Evolutionary conservation across 2,797 vertebrate genomes (phyloP).

Genomic region (Mycteria americana): DNA sequence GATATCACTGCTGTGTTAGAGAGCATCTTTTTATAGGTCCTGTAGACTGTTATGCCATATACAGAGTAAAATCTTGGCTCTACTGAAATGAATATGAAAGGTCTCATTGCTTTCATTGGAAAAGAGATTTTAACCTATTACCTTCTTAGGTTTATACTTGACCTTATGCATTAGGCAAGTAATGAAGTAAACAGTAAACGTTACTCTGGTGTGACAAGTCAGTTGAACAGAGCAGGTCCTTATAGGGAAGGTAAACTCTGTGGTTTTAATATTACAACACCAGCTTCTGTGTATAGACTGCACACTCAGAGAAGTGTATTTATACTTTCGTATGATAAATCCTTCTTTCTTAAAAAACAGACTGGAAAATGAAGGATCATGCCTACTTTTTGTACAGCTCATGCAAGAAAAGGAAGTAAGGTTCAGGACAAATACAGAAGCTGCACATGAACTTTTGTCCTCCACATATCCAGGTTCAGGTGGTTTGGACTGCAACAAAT

Average conservation of each 20-base stretch:
- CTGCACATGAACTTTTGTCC: neutral
- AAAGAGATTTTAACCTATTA: neutral
- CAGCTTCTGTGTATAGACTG: neutral
- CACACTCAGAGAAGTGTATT: constrained; percentile 5
- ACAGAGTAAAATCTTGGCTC: neutral
- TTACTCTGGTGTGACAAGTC: neutral
- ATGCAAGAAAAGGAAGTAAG: neutral
- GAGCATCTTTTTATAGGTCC: neutral
- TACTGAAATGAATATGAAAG: neutral
- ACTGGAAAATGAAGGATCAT: neutral
- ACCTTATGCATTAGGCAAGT: neutral
- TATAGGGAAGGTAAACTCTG: constrained; percentile 16
- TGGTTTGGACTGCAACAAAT: neutral
- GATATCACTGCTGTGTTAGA: neutral
- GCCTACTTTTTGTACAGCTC: neutral
- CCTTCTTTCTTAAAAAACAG: constrained; percentile 13
- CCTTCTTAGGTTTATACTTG: neutral
- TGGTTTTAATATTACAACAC: neutral
- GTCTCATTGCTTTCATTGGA: neutral
- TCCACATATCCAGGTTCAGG: neutral
- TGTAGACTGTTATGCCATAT: neutral
- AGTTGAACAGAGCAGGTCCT: constrained; percentile 10
- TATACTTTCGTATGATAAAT: constrained; percentile 14
- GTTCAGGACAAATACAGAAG: neutral
- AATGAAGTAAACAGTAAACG: neutral